Evolutionary conservation across 2,797 vertebrate species (phyloP).

Genomic region (Diglossa cyanea): DNA sequence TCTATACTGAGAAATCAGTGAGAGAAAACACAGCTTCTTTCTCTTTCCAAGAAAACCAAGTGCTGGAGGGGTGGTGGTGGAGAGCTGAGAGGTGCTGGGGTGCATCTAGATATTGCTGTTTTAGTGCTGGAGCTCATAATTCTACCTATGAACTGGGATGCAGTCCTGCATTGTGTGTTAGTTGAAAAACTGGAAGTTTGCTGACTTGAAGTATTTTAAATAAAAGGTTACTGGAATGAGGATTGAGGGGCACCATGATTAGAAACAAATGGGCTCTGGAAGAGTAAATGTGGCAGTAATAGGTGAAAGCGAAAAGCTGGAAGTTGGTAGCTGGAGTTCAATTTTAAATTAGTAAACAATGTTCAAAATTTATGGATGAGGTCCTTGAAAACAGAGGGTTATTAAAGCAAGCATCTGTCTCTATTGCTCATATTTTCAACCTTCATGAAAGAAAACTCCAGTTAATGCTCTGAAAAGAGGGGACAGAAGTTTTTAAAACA

Average conservation of each 20-base stretch:
- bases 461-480: neutral
- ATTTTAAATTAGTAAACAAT: neutral
- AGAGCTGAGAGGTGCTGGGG: neutral
- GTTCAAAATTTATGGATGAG: neutral
- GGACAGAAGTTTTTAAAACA: neutral
- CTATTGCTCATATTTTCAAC: neutral
- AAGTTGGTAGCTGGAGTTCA: neutral
- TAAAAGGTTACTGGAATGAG: neutral
- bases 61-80: neutral
- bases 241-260: neutral
- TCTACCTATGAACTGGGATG: neutral
- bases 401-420: neutral
- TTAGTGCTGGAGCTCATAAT: neutral
- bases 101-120: neutral
- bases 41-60: slow-evolving; percentile 28
- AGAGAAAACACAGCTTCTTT: slow-evolving; percentile 40
- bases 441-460: neutral
- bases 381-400: neutral
- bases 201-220: neutral
- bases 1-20: slow-evolving; percentile 37
- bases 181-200: neutral
- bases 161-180: neutral
- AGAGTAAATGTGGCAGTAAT: neutral
- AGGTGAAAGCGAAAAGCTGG: neutral
- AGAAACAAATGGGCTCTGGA: neutral